Conservation (phyloP, 2,113 vertebrate genomes). For the Phrynosoma blainvillii region DNA sequence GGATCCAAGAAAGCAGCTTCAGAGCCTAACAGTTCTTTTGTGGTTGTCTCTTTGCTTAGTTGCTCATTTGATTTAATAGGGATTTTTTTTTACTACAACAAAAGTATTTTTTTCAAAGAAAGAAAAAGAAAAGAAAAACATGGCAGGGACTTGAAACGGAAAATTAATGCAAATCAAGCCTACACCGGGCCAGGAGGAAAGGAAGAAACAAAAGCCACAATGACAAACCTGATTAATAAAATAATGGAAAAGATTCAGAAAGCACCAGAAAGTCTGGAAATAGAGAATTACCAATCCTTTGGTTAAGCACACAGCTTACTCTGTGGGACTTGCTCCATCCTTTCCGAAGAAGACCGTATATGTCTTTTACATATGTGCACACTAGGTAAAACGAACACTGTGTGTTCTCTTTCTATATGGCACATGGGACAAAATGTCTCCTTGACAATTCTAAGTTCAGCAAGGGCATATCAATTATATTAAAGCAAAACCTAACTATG, state of each 20-base stretch:
- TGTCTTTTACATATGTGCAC: neutral
- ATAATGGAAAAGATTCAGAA: constrained; percentile 22
- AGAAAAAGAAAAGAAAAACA: constrained; percentile 24
- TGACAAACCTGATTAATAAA: constrained; percentile 53
- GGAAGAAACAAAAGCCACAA: constrained; percentile 31
- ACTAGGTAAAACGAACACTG: constrained; percentile 51
- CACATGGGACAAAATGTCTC: neutral
- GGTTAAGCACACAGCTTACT: neutral
- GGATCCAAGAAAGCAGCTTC: neutral
- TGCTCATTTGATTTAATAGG: constrained; percentile 41
- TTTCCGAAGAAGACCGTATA: neutral
- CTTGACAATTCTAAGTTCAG: neutral
- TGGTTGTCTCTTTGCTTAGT: constrained; percentile 25
- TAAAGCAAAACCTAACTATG: neutral
- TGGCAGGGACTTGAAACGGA: constrained; percentile 53
- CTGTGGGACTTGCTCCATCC: neutral
- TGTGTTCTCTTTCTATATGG: constrained; percentile 52
- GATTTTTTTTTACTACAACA: constrained; percentile 34
- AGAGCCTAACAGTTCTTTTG: neutral
- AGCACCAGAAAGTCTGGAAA: constrained; percentile 17
- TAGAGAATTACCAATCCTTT: neutral
- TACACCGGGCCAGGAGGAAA: constrained; percentile 37
- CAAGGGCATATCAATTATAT: neutral
- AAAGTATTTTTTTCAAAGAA: constrained; percentile 40
- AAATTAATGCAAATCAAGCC: constrained; percentile 49